A percentile compares a stretch with the other conserved stretches of the same genome.
Conservation (phyloP, 2,888 invertebrate genomes). For the Lasioglossum marginatum region DNA sequence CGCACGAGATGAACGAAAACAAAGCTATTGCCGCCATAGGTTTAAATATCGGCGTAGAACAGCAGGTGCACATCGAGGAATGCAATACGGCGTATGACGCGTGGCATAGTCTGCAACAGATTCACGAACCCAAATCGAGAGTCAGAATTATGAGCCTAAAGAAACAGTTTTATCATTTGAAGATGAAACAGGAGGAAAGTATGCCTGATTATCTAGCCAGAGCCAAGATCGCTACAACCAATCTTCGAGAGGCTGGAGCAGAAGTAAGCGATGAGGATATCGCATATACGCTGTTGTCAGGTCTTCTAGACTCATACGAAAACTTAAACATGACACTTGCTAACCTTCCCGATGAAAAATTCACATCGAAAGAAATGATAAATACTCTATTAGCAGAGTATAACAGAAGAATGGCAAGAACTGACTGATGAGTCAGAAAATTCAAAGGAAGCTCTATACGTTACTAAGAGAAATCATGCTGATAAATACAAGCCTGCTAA, state of each 20-base stretch:
- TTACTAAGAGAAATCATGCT: too few relatives aligned
- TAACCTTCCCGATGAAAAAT: neutral
- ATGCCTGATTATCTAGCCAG: neutral
- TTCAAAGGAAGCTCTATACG: neutral
- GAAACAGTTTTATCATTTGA: too few relatives aligned
- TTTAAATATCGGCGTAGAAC: too few relatives aligned
- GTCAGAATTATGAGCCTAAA: too few relatives aligned
- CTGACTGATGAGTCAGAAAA: neutral
- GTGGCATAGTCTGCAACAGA: too few relatives aligned
- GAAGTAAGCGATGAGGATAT: constrained; percentile 4
- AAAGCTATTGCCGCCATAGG: too few relatives aligned
- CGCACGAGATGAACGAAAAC: too few relatives aligned
- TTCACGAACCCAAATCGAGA: too few relatives aligned
- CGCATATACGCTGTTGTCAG: neutral
- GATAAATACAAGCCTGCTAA: too few relatives aligned
- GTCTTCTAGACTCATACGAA: neutral
- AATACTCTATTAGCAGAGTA: neutral
- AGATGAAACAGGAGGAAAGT: too few relatives aligned
- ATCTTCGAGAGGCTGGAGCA: neutral
- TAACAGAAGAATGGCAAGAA: neutral
- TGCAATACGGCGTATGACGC: too few relatives aligned
- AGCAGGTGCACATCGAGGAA: too few relatives aligned
- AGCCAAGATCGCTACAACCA: neutral
- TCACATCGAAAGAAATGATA: neutral
- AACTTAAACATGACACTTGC: neutral